These are phyloP conservation scores for Rhingia campestris DNA, from an alignment of 2,888 invertebrate genomes.

Conservation along the genomic window DNA sequence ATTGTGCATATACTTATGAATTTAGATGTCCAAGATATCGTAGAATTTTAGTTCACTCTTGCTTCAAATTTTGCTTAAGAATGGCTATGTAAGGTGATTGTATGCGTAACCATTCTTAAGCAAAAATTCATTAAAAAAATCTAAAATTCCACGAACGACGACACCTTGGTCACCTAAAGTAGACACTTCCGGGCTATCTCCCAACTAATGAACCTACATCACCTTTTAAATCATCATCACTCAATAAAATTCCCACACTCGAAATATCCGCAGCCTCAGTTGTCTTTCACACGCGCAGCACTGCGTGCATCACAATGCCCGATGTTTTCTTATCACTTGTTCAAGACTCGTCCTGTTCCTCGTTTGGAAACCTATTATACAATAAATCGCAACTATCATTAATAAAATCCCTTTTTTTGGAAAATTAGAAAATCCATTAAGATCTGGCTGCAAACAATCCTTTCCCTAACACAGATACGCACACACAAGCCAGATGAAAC, in stretches of 20 bases:
- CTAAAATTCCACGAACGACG: too few species aligned
- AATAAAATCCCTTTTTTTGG: slow-evolving; percentile 60
- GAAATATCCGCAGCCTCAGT: not conserved
- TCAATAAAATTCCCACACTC: slow-evolving; percentile 17
- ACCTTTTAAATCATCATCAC: not conserved
- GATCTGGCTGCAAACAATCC: slow-evolving; percentile 78
- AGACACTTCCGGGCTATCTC: too few species aligned
- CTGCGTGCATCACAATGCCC: slow-evolving; percentile 12
- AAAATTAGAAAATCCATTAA: slow-evolving; percentile 71
- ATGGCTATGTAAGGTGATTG: too few species aligned
- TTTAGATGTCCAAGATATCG: too few species aligned
- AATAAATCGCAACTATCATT: slow-evolving; percentile 68
- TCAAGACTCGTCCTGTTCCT: slow-evolving; percentile 6
- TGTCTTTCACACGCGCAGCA: slow-evolving; percentile 22
- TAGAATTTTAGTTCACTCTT: too few species aligned
- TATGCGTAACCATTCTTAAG: too few species aligned
- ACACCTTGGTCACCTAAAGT: too few species aligned
- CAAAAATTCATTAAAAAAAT: too few species aligned
- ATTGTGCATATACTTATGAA: too few species aligned
- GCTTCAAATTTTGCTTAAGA: too few species aligned
- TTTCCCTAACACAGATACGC: slow-evolving; percentile 73
- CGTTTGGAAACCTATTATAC: slow-evolving; percentile 10
- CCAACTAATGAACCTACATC: too few species aligned
- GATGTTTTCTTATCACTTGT: slow-evolving; percentile 45
- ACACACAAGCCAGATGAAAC: slow-evolving; percentile 54